Evolutionary conservation across 2,888 invertebrate species (phyloP), one percentile per base, ranked within the genome.

Genomic region (Lasioglossum vierecki): DNA sequence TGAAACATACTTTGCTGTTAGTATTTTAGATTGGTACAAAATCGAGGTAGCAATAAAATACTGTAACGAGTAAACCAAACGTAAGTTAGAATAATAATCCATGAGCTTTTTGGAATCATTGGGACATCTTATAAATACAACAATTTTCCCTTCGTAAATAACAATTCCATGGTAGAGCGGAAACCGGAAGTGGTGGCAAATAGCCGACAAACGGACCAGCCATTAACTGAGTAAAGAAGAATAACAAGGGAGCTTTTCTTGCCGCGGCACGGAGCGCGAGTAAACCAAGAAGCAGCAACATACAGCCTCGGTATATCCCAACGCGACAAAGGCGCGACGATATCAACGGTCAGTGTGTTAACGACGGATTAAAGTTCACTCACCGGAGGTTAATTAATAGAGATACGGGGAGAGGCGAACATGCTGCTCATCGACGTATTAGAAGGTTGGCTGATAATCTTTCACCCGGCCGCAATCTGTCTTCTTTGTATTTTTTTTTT

Each of bases 361-460:
- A 66, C 53, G 49, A 2, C 30, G 30, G 49, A 39, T 78, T 74
- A 82, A 75, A 53, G 22, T 76, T 63, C 22, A 15, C 49, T 26
- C 35, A 41, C 81, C 78, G 77, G 77, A 87, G 82, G 82, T 82
- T 80, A 82, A 83, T 89, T 89, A 89, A 82, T 49, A 60, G 57
- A 74, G 73, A 66, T 76, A 80, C 80, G 18, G 35, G 18, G 35
- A 66, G 66, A 75, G n/a, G 18, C 57, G 57, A 71, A 44, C 77
- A 80, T 76, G 75, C 74, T 79, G 72, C 68, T 78, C 80, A 75
- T 71, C 72, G 63, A 44, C 57, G 80, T 53, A 70, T 80, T 46
- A 46, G 63, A 68, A 73, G 79, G 46, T 80, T 8, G 63, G 60
- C 73, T 60, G 82, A 84, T 85, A 88, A 88, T 80, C 88, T 80